phyloP scores from a whole-genome alignment of 2,113 vertebrate genomes.

The Connochaetes taurinus region DNA sequence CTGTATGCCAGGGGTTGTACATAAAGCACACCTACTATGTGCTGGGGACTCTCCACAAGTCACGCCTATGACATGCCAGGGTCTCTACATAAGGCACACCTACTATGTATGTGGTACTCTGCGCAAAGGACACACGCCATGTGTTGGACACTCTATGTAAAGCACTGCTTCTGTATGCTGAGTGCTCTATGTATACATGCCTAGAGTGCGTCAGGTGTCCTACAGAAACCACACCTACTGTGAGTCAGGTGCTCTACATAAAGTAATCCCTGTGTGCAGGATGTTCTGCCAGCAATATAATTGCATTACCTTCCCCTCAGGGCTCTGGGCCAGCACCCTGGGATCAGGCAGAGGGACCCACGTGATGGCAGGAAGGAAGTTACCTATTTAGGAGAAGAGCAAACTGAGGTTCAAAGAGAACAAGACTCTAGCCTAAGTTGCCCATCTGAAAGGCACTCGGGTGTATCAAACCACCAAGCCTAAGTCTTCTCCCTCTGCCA shows the following conservation, averaged over 20 bases:
- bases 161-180: not conserved
- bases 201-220: not conserved
- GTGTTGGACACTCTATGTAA: not conserved
- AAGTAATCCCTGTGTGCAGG: not conserved
- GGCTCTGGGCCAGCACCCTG: not conserved
- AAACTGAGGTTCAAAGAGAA: not conserved
- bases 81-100: not conserved
- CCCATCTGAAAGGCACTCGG: not conserved
- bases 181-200: too few relatives aligned
- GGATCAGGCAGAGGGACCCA: not conserved
- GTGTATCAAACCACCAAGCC: not conserved
- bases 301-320: not conserved
- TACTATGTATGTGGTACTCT: not conserved
- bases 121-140: fast-evolving
- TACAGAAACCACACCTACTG: not conserved
- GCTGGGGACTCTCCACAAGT: not conserved
- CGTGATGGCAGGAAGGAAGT: not conserved
- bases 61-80: not conserved
- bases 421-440: not conserved
- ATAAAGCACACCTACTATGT: not conserved
- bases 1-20: not conserved
- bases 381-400: not conserved
- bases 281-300: not conserved
- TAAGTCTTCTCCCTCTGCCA: not conserved
- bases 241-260: not conserved